Base-by-base conservation (phyloP, 2,113 vertebrate genomes). In the Poeciliopsis occidentalis region DNA sequence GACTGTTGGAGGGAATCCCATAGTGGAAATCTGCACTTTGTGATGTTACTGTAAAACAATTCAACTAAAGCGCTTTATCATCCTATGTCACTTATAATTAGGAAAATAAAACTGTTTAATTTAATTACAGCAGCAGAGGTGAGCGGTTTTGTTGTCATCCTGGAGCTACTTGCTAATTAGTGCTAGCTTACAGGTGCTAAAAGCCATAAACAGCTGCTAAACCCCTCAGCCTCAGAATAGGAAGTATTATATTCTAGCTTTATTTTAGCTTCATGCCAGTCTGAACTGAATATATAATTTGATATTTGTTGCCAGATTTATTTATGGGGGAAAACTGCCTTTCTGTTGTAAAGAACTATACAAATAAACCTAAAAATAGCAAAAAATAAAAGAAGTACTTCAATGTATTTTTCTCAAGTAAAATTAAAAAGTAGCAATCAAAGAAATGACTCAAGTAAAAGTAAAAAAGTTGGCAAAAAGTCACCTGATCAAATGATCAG, bases 121-220 rank as follows among this genome's bases (percentile, higher is more conserved):
- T 57, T 57, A 57, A 57, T 54, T 22, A 65, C 19, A 57, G 61
- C 61, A 57, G 39, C 24, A 66, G 24, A n/a, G 51, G 11, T 57
- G 51, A 57, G 8, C 10, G 24, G 7, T n/a, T 57, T 57, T 57
- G 22, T 54, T 22, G n/a, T 57, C 51, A n/a, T 57, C n/a, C 22
- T n/a, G 22, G 6, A 57, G 24, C 51, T 24, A n/a, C 2, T 57
- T 24, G 24, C 7, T 57, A 57, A 57, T 57, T 54, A 41, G 39
- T 34, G 10, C 2, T 34, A 44, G 30, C 39, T 44, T n/a, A 71
- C 27, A 79, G 73, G 75, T 69, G 83, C 54, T 83, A 79, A 87
- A 89, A 84, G 34, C 57, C 78, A 78, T 78, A 85, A 39, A 75
- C 26, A 17, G 4, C 66, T 75, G 73, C 62, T n/a, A 77, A 85